phyloP scores from a whole-genome alignment of 2,888 invertebrate genomes.

The Mimas tiliae region DNA sequence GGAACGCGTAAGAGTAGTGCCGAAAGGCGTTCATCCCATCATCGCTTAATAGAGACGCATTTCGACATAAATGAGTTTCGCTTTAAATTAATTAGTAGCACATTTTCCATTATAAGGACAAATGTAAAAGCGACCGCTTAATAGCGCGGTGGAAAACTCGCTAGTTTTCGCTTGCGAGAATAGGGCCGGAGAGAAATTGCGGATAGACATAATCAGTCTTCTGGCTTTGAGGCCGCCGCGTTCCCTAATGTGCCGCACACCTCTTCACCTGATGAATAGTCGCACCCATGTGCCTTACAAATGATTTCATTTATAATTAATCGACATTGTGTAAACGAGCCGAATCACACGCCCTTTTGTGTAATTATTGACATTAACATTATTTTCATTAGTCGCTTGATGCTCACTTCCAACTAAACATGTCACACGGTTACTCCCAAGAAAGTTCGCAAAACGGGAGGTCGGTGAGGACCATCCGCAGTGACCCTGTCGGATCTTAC shows the following conservation, averaged over 20 bases:
- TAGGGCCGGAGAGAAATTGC: slow-evolving; percentile 83
- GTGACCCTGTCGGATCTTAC: slow-evolving; percentile 83
- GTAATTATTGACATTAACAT: slow-evolving; percentile 10
- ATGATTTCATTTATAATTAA: slow-evolving; percentile 24
- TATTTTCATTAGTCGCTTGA: not conserved
- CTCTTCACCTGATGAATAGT: slow-evolving; percentile 81
- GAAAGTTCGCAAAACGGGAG: slow-evolving; percentile 74
- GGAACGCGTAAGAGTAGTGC: slow-evolving; percentile 59
- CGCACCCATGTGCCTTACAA: slow-evolving; percentile 59
- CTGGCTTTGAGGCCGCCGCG: slow-evolving; percentile 82
- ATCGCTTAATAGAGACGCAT: slow-evolving; percentile 83
- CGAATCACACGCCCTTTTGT: slow-evolving; percentile 39
- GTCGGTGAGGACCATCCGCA: slow-evolving; percentile 74
- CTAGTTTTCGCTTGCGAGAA: slow-evolving; percentile 84
- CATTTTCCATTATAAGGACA: slow-evolving; percentile 85
- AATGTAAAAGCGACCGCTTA: slow-evolving; percentile 85
- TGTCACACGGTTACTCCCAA: slow-evolving; percentile 28
- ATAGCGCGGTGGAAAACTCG: slow-evolving; percentile 84
- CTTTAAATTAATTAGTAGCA: slow-evolving; percentile 85
- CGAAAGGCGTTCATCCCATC: slow-evolving; percentile 76
- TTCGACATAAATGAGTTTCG: slow-evolving; percentile 84
- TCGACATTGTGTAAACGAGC: slow-evolving; percentile 51
- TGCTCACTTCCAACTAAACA: slow-evolving; percentile 27
- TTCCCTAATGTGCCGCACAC: slow-evolving; percentile 77
- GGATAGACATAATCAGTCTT: slow-evolving; percentile 85